These are phyloP conservation scores for Myripristis murdjan DNA, from an alignment of 2,797 vertebrate species.

Conservation along the genomic window DNA sequence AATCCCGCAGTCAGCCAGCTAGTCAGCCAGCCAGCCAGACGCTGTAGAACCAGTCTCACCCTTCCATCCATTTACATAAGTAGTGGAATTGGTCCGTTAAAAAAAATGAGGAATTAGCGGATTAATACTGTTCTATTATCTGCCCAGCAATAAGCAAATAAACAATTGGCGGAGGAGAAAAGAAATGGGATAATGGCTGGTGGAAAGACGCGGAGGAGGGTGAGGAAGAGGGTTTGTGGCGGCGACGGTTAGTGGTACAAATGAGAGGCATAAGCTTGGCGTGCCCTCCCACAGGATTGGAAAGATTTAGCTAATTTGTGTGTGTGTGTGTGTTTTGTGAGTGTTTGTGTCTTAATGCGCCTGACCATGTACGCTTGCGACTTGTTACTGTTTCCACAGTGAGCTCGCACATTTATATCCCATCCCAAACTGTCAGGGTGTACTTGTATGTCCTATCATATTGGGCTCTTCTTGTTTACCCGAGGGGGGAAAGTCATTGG, in stretches of 20 bases:
- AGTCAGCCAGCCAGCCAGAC: conserved; percentile 22
- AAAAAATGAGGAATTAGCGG: conserved; percentile 67
- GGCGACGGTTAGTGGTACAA: conserved; percentile 40
- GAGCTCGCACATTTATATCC: neutral
- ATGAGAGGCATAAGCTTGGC: conserved; percentile 46
- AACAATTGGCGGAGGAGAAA: conserved; percentile 66
- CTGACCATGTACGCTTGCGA: too few species aligned
- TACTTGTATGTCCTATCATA: conserved; percentile 27
- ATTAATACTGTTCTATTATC: conserved; percentile 79
- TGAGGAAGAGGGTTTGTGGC: conserved; percentile 23
- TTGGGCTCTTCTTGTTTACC: conserved; percentile 51
- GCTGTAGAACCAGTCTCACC: conserved; percentile 39
- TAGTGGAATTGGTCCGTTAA: conserved; percentile 46
- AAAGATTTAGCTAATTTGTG: conserved; percentile 30
- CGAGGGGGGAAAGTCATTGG: conserved; percentile 40
- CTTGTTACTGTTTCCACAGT: neutral
- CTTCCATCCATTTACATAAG: conserved; percentile 68
- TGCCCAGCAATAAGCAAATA: conserved; percentile 71
- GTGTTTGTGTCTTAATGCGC: neutral
- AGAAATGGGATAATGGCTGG: conserved; percentile 56
- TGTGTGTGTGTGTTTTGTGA: conserved; percentile 21
- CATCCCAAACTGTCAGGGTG: conserved; percentile 2
- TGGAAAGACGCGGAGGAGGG: conserved; percentile 31
- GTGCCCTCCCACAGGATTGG: conserved; percentile 14
- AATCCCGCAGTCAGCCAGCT: conserved; percentile 68